A percentile compares a stretch with the other conserved stretches of the same genome.
These are phyloP conservation scores for Panthera tigris DNA, from an alignment of 2,113 vertebrate genomes.

Conservation along the genomic window DNA sequence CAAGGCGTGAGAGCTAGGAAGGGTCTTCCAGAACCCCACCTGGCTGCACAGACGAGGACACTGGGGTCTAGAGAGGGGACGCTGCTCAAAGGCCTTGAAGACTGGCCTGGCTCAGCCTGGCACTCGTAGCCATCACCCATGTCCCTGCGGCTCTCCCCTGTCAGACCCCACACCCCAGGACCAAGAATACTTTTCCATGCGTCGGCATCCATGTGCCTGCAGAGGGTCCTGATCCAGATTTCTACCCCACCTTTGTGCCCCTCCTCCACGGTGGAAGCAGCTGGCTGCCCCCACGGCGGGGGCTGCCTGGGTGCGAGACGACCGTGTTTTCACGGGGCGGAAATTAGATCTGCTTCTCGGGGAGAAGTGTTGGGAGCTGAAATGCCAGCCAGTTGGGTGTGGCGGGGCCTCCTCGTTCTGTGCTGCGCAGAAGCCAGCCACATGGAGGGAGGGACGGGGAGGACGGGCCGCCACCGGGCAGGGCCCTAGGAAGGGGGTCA, in stretches of 20 bases:
- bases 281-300: constrained; percentile 51
- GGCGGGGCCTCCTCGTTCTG: background rate
- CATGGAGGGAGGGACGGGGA: fast-evolving
- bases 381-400: constrained; percentile 67
- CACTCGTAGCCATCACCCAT: fast-evolving
- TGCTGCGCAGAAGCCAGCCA: background rate
- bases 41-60: background rate
- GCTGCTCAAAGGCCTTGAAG: background rate
- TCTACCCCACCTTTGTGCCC: constrained; percentile 39
- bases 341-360: constrained; percentile 69
- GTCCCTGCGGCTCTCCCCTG: fast-evolving
- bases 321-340: constrained; percentile 56
- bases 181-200: constrained; percentile 29
- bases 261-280: constrained; percentile 58
- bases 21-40: background rate
- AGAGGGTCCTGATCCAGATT: constrained; percentile 22
- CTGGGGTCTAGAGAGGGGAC: background rate
- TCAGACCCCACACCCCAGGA: background rate
- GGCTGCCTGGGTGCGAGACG: constrained; percentile 65
- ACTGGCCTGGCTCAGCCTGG: background rate
- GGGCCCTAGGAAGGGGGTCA: background rate
- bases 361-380: constrained; percentile 64
- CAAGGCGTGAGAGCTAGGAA: background rate
- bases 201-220: constrained; percentile 2
- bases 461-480: background rate